Percentiles rank a stretch among this genome's conserved stretches.
These are phyloP conservation scores for Drosophila teissieri DNA, from an alignment of 1,140 invertebrate genomes.

Conservation along the genomic window DNA sequence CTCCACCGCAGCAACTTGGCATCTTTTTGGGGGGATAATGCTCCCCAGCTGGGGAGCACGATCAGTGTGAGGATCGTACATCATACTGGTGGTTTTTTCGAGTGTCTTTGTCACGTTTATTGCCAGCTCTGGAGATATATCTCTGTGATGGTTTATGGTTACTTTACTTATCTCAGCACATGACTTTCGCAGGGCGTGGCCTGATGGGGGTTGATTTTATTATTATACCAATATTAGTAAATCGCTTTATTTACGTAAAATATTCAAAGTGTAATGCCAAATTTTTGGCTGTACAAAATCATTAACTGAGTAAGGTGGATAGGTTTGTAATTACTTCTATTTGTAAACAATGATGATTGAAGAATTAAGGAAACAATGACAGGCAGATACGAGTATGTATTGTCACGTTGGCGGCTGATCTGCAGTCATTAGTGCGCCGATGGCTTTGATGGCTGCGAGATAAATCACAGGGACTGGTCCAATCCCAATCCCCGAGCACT, in stretches of 20 bases:
- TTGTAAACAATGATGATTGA: constrained; percentile 19
- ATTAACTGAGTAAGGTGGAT: neutral
- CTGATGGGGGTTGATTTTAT: neutral
- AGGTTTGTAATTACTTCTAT: neutral
- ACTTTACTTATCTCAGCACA: constrained; percentile 24
- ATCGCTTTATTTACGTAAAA: constrained; percentile 5
- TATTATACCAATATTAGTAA: neutral
- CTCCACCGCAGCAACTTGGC: constrained; percentile 37
- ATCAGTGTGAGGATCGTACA: constrained; percentile 46
- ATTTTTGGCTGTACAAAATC: neutral
- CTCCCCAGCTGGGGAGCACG: constrained; percentile 13
- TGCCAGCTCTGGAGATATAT: constrained; percentile 19
- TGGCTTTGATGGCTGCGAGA: constrained; percentile 18
- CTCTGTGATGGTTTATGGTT: constrained; percentile 32
- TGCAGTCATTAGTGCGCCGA: constrained; percentile 32
- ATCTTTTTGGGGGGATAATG: constrained; percentile 5
- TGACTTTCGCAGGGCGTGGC: constrained; percentile 17
- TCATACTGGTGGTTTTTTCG: constrained; percentile 26
- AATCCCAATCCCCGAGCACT: constrained; percentile 11
- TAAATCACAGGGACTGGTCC: constrained; percentile 8
- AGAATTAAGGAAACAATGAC: constrained; percentile 11
- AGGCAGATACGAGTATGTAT: constrained; percentile 3
- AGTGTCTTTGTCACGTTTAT: constrained; percentile 40
- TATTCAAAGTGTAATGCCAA: constrained; percentile 6
- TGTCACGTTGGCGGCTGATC: constrained; percentile 23